Conservation (phyloP, 2,888 invertebrate genomes). For the Lordiphosa andalusiaca region DNA sequence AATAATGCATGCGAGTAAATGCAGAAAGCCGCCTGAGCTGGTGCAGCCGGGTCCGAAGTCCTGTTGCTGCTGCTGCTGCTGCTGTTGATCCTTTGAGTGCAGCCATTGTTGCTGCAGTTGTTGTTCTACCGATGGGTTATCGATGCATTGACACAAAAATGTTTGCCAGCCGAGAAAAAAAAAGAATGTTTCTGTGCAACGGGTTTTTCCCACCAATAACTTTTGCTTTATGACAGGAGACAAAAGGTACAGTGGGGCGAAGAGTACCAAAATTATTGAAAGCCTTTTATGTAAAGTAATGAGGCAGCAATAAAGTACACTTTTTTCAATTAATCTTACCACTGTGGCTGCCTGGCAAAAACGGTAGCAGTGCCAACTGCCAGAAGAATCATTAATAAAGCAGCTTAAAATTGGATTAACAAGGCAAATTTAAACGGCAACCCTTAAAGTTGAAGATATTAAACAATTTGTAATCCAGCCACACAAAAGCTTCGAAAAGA, state of each 20-base stretch:
- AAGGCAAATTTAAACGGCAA: slow-evolving; percentile 53
- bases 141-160: slow-evolving; percentile 66
- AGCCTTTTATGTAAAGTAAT: too few species aligned
- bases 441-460: slow-evolving; percentile 43
- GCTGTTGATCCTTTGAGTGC: slow-evolving; percentile 50
- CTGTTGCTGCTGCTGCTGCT: slow-evolving; percentile 12
- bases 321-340: too few species aligned
- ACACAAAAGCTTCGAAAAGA: background rate
- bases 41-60: slow-evolving; percentile 35
- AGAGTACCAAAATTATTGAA: background rate
- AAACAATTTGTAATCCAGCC: slow-evolving; percentile 52
- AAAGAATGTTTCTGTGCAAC: slow-evolving; percentile 20
- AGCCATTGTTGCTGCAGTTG: slow-evolving; percentile 24
- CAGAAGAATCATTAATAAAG: slow-evolving; percentile 68
- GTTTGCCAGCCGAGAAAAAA: slow-evolving; percentile 24
- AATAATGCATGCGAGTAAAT: slow-evolving; percentile 75
- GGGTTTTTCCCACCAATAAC: slow-evolving; percentile 47
- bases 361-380: slow-evolving; percentile 11
- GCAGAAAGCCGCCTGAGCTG: slow-evolving; percentile 66
- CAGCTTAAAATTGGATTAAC: slow-evolving; percentile 70
- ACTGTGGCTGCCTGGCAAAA: background rate
- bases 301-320: too few species aligned
- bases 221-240: slow-evolving; percentile 28
- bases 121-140: slow-evolving; percentile 45
- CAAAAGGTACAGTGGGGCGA: slow-evolving; percentile 21